phyloP scores from a whole-genome alignment of 2,888 invertebrate species.

The Pherbina coryleti region DNA sequence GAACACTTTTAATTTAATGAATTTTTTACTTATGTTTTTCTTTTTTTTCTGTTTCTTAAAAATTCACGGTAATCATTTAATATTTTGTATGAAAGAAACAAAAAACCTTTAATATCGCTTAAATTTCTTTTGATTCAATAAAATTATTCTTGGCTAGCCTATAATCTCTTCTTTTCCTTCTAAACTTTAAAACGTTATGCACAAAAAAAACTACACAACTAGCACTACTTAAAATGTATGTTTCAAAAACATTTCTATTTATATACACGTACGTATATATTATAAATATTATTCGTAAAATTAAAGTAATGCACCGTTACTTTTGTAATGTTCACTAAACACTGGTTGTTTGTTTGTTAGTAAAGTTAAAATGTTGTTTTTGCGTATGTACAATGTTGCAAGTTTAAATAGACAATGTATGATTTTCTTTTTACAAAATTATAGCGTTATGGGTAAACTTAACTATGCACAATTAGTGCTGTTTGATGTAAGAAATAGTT shows the following conservation, averaged over 20 bases:
- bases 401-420: constrained; percentile 10
- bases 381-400: constrained; percentile 31
- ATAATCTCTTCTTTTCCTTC: constrained; percentile 49
- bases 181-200: constrained; percentile 33
- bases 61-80: background rate
- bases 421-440: constrained; percentile 27
- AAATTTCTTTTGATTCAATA: constrained; percentile 5
- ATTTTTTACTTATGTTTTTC: background rate
- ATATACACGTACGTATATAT: background rate
- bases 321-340: constrained; percentile 26
- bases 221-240: constrained; percentile 41
- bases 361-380: constrained; percentile 24
- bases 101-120: background rate
- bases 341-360: constrained; percentile 6
- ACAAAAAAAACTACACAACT: constrained; percentile 34
- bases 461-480: constrained; percentile 11
- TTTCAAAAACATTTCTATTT: constrained; percentile 36
- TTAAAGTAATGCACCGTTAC: constrained; percentile 26
- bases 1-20: background rate
- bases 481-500: background rate
- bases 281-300: background rate
- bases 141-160: constrained; percentile 45
- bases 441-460: constrained; percentile 14
- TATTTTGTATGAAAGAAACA: background rate
- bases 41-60: background rate